Conservation (phyloP, 2,797 vertebrate genomes). For the Petrocephalus schoutedeni region DNA sequence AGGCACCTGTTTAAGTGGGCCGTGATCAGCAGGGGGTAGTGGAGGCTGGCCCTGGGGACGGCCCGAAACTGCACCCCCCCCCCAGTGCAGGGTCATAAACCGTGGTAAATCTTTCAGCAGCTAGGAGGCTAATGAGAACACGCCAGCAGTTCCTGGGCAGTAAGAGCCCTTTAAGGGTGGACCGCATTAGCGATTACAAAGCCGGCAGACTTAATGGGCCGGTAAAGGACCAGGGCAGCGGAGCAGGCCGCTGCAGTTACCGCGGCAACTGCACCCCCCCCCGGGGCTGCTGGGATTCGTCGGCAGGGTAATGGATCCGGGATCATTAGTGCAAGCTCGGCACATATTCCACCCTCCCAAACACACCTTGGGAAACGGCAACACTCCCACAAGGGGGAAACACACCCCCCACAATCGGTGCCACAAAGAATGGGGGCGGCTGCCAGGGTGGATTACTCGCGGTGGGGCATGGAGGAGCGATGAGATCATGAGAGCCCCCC, state of each 20-base stretch:
- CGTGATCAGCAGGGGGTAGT: background rate
- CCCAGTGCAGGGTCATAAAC: background rate
- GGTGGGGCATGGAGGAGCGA: background rate
- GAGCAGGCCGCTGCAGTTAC: background rate
- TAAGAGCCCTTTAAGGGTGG: background rate
- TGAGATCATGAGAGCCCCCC: background rate
- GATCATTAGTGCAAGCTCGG: background rate
- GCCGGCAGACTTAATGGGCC: background rate
- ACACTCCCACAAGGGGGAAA: too few species aligned
- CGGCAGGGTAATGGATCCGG: background rate
- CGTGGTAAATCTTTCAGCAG: background rate
- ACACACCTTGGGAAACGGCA: background rate
- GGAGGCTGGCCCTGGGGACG: background rate
- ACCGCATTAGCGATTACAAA: background rate
- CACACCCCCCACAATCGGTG: background rate
- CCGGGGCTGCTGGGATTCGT: conserved; percentile 2
- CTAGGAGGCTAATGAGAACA: background rate
- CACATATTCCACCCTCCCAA: background rate
- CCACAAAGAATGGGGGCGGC: background rate
- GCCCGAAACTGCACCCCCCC: background rate
- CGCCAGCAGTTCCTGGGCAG: background rate
- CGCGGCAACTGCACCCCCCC: background rate
- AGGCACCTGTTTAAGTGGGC: background rate
- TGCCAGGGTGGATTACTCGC: background rate
- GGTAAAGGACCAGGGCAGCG: background rate